phyloP scores from a whole-genome alignment of 2,113 vertebrate genomes.

The Clarias gariepinus region DNA sequence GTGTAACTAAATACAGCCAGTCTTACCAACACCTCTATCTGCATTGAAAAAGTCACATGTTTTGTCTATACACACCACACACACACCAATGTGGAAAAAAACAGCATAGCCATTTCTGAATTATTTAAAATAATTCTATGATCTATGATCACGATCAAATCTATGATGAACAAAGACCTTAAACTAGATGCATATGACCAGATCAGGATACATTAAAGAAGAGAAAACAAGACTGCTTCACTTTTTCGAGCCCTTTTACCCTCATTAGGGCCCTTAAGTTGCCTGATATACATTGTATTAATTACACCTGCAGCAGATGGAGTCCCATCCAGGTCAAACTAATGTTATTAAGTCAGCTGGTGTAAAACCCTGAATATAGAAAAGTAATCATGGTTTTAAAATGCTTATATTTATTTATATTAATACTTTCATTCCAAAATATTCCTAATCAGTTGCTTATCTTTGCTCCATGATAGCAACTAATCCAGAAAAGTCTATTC shows the following conservation, averaged over 20 bases:
- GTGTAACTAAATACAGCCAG: neutral
- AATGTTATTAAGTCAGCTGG: conserved; percentile 60
- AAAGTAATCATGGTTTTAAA: conserved; percentile 10
- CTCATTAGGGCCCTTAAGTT: conserved; percentile 49
- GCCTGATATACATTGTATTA: conserved; percentile 54
- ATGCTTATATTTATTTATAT: neutral
- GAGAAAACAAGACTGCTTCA: conserved; percentile 41
- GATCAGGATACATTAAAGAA: conserved; percentile 33
- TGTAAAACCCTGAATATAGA: conserved; percentile 34
- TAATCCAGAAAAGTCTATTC: neutral
- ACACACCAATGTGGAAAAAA: neutral
- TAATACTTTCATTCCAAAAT: neutral
- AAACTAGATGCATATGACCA: conserved; percentile 45
- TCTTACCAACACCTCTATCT: neutral
- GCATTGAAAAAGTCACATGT: neutral
- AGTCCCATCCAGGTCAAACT: conserved; percentile 53
- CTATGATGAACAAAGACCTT: neutral
- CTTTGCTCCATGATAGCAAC: neutral
- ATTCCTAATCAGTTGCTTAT: neutral
- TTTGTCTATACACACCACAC: neutral
- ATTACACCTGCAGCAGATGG: conserved; percentile 62
- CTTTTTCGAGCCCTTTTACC: conserved; percentile 46
- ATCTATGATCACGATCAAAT: no score
- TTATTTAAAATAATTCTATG: neutral
- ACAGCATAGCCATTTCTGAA: neutral